Conservation (phyloP, 2,888 invertebrate species). For the Panzeria rudis region DNA sequence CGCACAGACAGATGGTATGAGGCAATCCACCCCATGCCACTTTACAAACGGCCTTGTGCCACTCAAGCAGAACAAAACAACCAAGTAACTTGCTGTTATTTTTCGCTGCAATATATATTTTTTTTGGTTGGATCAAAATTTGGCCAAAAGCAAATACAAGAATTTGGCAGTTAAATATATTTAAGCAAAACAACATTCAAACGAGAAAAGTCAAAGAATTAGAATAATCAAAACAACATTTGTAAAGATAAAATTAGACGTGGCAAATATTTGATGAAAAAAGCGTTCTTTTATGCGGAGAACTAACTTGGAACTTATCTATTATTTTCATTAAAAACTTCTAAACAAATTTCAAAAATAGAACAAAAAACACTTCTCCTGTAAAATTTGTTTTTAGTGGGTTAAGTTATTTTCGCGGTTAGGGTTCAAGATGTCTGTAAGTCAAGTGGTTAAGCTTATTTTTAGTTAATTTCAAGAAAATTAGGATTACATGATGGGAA, state of each 20-base stretch:
- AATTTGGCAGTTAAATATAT: slow-evolving; percentile 52
- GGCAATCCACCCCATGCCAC: slow-evolving; percentile 69
- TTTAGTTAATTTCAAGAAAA: too few relatives aligned
- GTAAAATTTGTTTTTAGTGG: too few relatives aligned
- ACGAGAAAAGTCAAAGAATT: slow-evolving; percentile 44
- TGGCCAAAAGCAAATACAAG: slow-evolving; percentile 46
- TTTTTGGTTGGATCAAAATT: slow-evolving; percentile 35
- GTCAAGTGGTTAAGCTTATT: too few relatives aligned
- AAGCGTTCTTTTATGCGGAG: neutral
- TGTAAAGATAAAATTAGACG: neutral
- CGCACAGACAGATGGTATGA: slow-evolving; percentile 41
- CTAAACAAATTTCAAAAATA: too few relatives aligned
- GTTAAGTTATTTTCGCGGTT: too few relatives aligned
- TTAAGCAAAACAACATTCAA: slow-evolving; percentile 51
- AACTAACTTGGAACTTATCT: too few relatives aligned
- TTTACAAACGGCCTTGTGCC: slow-evolving; percentile 69
- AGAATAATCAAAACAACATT: slow-evolving; percentile 22
- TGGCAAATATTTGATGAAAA: neutral
- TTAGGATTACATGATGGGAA: too few relatives aligned
- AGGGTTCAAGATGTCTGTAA: too few relatives aligned
- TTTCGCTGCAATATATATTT: slow-evolving; percentile 45
- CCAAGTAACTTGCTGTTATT: slow-evolving; percentile 45
- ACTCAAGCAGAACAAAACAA: slow-evolving; percentile 68
- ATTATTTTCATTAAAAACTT: too few relatives aligned
- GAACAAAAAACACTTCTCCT: too few relatives aligned